A percentile compares a stretch with the other conserved stretches of the same genome.
Evolutionary conservation across 2,113 vertebrate species (phyloP).

Genomic region (Pardalotus punctatus): DNA sequence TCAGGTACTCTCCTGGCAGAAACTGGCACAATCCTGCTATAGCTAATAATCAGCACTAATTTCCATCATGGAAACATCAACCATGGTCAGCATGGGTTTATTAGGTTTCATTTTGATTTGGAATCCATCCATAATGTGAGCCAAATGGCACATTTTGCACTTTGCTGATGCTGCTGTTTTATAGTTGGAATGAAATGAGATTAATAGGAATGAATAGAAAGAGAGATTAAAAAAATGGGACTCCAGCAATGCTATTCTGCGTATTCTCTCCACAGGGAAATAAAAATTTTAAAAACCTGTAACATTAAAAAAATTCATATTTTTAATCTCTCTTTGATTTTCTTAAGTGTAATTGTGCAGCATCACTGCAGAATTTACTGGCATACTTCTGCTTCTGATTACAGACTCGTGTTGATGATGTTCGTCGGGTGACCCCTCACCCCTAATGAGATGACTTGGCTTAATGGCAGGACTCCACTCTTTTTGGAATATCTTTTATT

Average conservation of each 20-base stretch:
- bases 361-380: not conserved
- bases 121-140: not conserved
- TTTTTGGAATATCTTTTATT: not conserved
- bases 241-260: not conserved
- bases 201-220: not conserved
- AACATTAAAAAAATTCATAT: not conserved
- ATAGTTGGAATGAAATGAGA: not conserved
- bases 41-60: not conserved
- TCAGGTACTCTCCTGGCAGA: not conserved
- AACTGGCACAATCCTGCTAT: not conserved
- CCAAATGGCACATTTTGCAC: not conserved
- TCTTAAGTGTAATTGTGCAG: not conserved
- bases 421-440: not conserved
- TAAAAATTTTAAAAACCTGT: accelerated
- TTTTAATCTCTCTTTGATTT: not conserved
- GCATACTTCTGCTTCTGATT: not conserved
- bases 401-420: not conserved
- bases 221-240: not conserved
- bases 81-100: not conserved
- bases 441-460: not conserved
- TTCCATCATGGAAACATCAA: not conserved
- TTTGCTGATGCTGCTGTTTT: not conserved
- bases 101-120: not conserved
- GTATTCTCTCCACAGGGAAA: not conserved
- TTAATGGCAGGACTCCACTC: not conserved